Conservation (phyloP, 1,140 invertebrate species). For the Tetramorium simillimum region DNA sequence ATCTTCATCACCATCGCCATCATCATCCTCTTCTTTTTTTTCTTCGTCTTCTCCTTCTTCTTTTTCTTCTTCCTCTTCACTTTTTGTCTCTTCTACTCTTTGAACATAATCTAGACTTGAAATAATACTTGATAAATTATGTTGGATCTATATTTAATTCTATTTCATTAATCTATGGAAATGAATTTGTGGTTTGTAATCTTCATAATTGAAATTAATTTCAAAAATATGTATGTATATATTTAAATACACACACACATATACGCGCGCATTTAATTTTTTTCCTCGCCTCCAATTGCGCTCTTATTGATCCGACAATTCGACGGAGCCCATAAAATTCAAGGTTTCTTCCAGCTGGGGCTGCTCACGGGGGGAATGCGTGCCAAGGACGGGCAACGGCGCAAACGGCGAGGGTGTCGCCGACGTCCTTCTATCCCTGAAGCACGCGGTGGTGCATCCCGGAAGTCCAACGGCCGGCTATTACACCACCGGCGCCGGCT, state of each 20-base stretch:
- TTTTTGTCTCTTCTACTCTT: not conserved
- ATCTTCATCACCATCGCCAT: not conserved
- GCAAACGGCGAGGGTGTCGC: constrained; percentile 89
- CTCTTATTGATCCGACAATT: not conserved
- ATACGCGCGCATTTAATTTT: not conserved
- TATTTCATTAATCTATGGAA: not conserved
- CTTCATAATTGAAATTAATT: not conserved
- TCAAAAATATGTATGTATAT: not conserved
- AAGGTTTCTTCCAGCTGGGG: constrained; percentile 79
- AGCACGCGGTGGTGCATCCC: constrained; percentile 94
- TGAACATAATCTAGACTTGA: not conserved
- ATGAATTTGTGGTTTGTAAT: not conserved
- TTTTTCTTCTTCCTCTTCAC: not conserved
- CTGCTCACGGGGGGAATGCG: constrained; percentile 81
- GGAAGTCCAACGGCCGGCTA: constrained; percentile 86
- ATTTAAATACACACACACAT: not conserved
- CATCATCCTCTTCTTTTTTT: not conserved
- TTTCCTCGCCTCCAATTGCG: not conserved
- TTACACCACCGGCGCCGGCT: constrained; percentile 78
- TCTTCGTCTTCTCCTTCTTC: not conserved
- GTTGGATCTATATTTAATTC: not conserved
- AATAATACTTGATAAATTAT: not conserved
- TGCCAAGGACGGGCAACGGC: constrained; percentile 78
- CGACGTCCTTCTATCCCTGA: constrained; percentile 93
- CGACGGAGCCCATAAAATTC: constrained; percentile 59